These are phyloP conservation scores for Anhinga anhinga DNA, from an alignment of 2,113 vertebrate genomes.

Conservation along the genomic window DNA sequence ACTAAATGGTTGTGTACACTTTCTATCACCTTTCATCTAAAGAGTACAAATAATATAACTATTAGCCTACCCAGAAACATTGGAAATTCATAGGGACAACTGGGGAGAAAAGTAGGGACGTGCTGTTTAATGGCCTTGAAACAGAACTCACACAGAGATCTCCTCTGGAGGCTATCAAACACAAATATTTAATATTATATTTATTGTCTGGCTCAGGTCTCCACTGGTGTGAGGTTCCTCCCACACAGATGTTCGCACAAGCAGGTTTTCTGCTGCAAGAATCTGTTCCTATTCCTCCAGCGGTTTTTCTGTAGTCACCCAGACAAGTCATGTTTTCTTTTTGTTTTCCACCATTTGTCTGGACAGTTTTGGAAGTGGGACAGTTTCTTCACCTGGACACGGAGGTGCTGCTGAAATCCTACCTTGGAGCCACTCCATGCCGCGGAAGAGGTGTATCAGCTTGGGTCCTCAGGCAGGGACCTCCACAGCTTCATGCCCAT, in stretches of 20 bases:
- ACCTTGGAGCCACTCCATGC: neutral
- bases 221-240: neutral
- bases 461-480: neutral
- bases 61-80: neutral
- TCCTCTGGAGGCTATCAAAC: neutral
- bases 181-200: neutral
- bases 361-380: neutral
- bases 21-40: neutral
- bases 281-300: neutral
- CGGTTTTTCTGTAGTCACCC: neutral
- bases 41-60: neutral
- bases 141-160: neutral
- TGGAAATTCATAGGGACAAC: neutral
- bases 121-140: neutral
- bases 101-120: neutral
- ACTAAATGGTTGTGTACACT: neutral
- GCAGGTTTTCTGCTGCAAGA: neutral
- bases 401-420: neutral
- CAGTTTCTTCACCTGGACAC: neutral
- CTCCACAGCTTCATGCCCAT: neutral
- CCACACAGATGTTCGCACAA: neutral
- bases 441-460: neutral
- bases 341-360: neutral
- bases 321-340: neutral
- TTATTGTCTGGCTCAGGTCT: neutral